These are phyloP conservation scores for Lutjanus argentimaculatus DNA, from an alignment of 2,797 vertebrate genomes.

Conservation along the genomic window DNA sequence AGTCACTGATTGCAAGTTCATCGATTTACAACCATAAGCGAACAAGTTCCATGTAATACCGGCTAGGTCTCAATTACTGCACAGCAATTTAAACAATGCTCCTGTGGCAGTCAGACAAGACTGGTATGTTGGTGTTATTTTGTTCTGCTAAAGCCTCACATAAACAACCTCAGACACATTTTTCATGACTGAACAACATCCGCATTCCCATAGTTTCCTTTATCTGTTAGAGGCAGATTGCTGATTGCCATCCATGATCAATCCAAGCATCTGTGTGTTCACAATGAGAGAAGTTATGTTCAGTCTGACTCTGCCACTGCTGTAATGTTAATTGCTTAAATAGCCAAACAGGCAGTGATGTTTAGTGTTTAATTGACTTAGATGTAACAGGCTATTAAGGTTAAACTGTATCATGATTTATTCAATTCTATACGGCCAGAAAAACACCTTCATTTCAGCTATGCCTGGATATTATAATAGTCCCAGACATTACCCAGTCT, in stretches of 20 bases:
- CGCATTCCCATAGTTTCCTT: background rate
- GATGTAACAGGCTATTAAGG: background rate
- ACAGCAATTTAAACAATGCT: background rate
- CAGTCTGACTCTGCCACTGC: background rate
- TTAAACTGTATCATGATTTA: background rate
- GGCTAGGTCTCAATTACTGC: background rate
- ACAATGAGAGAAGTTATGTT: background rate
- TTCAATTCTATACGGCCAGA: background rate
- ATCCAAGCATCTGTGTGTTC: background rate
- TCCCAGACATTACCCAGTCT: constrained; percentile 9
- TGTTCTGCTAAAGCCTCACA: background rate
- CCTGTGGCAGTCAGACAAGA: background rate
- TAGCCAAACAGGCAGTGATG: background rate
- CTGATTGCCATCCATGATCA: background rate
- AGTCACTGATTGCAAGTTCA: constrained; percentile 11
- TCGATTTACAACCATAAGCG: background rate
- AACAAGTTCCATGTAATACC: background rate
- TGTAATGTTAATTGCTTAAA: background rate
- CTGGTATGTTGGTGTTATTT: background rate
- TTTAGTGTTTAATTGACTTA: constrained; percentile 8
- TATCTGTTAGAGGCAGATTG: background rate
- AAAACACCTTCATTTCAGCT: constrained; percentile 5
- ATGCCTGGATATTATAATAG: constrained; percentile 9
- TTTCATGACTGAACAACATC: constrained; percentile 10
- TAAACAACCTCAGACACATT: constrained; percentile 8